phyloP scores from a whole-genome alignment of 2,888 invertebrate genomes.

The Heliconius ismenius region DNA sequence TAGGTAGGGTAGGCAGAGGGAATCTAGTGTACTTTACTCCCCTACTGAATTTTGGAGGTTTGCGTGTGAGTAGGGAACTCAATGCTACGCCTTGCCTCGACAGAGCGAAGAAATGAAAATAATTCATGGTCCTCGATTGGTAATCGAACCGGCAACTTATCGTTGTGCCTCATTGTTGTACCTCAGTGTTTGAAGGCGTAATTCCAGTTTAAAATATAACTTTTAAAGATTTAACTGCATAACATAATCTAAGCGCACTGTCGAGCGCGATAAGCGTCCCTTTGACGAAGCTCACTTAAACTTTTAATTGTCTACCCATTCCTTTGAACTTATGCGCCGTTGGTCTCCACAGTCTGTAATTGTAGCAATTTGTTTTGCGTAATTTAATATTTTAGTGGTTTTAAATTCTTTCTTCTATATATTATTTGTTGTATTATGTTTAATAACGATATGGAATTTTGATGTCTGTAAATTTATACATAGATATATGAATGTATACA shows the following conservation, averaged over 20 bases:
- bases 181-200: no score
- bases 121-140: no score
- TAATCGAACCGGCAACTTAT: no score
- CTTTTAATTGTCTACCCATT: conserved; percentile 66
- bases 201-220: not conserved
- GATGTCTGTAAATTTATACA: not conserved
- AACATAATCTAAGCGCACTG: conserved; percentile 50
- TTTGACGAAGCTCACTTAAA: conserved; percentile 60
- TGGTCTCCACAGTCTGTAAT: conserved; percentile 41
- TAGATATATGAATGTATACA: no score
- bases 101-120: no score
- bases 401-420: conserved; percentile 26
- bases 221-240: conserved; percentile 14
- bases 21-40: no score
- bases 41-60: no score
- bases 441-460: not conserved
- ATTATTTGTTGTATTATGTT: not conserved
- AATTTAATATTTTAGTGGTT: conserved; percentile 38
- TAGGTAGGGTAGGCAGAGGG: no score
- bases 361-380: conserved; percentile 40
- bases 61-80: no score
- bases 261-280: conserved; percentile 58
- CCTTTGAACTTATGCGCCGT: conserved; percentile 63
- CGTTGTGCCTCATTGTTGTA: no score
- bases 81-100: no score